Percentiles rank a stretch among this genome's conserved stretches.
Conservation (phyloP, 1,140 invertebrate genomes). For the Drosophila auraria region DNA sequence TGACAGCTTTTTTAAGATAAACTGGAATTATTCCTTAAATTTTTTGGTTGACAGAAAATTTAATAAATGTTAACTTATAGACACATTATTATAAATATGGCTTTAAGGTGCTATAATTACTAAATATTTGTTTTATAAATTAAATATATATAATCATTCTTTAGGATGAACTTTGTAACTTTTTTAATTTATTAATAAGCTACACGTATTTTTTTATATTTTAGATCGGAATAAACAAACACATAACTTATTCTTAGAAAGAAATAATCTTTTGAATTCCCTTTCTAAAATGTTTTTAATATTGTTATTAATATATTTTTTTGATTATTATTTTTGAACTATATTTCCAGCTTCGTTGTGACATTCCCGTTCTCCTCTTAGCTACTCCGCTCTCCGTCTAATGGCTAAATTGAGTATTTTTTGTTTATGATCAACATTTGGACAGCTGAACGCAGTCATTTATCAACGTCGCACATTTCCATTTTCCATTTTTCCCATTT, state of each 20-base stretch:
- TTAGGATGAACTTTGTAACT: too few species aligned
- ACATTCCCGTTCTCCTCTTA: not conserved
- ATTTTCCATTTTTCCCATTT: slow-evolving; percentile 22
- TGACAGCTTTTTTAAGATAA: not conserved
- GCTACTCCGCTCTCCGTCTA: not conserved
- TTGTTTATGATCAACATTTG: slow-evolving; percentile 45
- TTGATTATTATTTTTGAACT: not conserved
- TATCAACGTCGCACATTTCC: slow-evolving; percentile 40
- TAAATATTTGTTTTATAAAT: too few species aligned
- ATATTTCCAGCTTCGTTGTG: too few species aligned
- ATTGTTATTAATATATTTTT: not conserved
- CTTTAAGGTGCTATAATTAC: too few species aligned
- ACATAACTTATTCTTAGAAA: too few species aligned
- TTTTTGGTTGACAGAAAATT: not conserved
- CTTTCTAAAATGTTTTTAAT: not conserved
- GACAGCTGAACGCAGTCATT: slow-evolving; percentile 48
- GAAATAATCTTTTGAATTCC: too few species aligned
- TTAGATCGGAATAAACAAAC: too few species aligned
- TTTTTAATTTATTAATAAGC: too few species aligned
- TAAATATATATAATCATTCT: too few species aligned
- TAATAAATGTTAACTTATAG: not conserved
- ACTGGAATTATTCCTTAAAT: too few species aligned
- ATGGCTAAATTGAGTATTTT: slow-evolving; percentile 35
- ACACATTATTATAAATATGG: too few species aligned
- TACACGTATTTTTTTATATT: too few species aligned